A percentile compares a stretch with the other conserved stretches of the same genome.
Conservation (phyloP, 2,113 vertebrate species). For the Oryzias javanicus region DNA sequence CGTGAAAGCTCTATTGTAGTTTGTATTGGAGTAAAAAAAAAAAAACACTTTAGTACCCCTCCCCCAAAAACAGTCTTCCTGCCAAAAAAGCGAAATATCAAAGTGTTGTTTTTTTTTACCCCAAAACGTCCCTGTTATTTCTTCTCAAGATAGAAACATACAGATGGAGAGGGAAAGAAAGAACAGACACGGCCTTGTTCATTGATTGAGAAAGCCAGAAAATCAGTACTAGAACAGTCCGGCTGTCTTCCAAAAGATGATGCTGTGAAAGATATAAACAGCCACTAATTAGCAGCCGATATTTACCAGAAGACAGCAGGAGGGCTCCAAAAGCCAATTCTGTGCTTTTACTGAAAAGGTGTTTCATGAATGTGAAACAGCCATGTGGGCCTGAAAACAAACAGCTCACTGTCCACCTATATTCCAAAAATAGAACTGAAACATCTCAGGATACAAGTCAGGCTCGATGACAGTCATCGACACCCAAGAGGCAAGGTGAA, state of each 20-base stretch:
- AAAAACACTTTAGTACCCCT: too few relatives aligned
- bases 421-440: conserved; percentile 63
- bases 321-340: conserved; percentile 54
- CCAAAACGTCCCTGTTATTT: background rate
- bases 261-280: conserved; percentile 49
- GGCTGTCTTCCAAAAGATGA: conserved; percentile 44
- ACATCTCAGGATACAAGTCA: conserved; percentile 15
- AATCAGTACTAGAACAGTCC: conserved; percentile 20
- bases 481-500: conserved; percentile 51
- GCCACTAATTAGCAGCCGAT: conserved; percentile 67
- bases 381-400: conserved; percentile 73
- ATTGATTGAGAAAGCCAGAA: conserved; percentile 31
- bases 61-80: background rate
- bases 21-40: too few relatives aligned
- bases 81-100: background rate
- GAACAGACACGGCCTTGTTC: background rate
- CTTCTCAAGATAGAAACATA: conserved; percentile 8
- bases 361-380: conserved; percentile 58
- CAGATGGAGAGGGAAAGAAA: conserved; percentile 18
- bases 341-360: conserved; percentile 56
- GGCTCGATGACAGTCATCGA: conserved; percentile 59
- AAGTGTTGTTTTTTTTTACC: background rate
- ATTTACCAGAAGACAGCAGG: conserved; percentile 66
- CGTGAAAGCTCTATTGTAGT: too few relatives aligned
- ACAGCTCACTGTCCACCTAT: conserved; percentile 46